Evolutionary conservation across 2,797 vertebrate genomes (phyloP), one percentile per base, ranked within the genome.

Genomic region (Silurus aristotelis): DNA sequence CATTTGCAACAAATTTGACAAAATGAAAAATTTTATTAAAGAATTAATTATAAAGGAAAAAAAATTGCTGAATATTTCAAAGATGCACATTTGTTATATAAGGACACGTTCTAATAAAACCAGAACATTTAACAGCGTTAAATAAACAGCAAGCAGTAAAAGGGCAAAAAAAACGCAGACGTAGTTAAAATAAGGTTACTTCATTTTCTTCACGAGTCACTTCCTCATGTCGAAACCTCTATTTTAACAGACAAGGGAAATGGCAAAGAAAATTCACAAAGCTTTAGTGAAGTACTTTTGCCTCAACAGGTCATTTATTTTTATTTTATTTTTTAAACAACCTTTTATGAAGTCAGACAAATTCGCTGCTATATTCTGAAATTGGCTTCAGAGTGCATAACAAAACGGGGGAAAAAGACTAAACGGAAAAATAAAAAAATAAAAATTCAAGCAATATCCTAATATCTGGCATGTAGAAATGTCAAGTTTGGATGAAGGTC

Each of bases 221-320:
- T 73, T 83, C 55, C 64, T 79, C 27, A 38, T 46, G 48, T 70
- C 43, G 73, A 86, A 86, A 64, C 43, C 56, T 70, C 43, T 20
- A 43, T n/a, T 73, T 46, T n/a, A 63, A 43, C 38, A 38, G 17
- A 78, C 61, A 52, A 38, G 56, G 20, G 48, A 56, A 81, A 70
- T 46, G 68, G n/a, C 38, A 55, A 52, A 56, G 25, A 76, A 31
- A 56, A 25, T 10, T 10, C 52, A 76, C 17, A 6, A 20, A 22
- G 56, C 17, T 22, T 60, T 22, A 60, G 38, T 22, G 8, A 20
- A 12, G 20, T 80, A 13, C 3, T 52, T 85, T 61, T 80, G 46
- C 19, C 46, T 56, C 25, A 73, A 43, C 0, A 19, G 22, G 52
- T 72, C 61, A 20, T 84, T 79, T 84, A 60, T 80, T 64, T 64